These are phyloP conservation scores for Hirtodrosophila duncani DNA, from an alignment of 2,888 invertebrate genomes.

Conservation along the genomic window DNA sequence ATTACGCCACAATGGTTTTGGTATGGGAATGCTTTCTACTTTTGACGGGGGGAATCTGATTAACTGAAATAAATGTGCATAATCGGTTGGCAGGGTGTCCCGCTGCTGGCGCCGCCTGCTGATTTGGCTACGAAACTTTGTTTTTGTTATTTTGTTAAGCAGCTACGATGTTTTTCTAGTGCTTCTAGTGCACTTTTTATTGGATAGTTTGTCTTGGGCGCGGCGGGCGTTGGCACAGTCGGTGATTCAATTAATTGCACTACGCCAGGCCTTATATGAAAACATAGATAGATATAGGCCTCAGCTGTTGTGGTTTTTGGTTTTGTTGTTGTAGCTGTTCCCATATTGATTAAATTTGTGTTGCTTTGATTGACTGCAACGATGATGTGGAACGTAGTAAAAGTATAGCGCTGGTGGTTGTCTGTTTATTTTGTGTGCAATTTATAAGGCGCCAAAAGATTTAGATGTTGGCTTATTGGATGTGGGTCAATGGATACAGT, in stretches of 20 bases:
- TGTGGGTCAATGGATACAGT: not conserved
- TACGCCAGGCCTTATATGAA: not conserved
- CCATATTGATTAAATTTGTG: slow-evolving; percentile 47
- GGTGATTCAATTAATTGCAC: slow-evolving; percentile 34
- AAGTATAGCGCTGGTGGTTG: slow-evolving; percentile 4
- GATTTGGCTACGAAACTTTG: slow-evolving; percentile 38
- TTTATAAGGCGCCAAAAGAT: slow-evolving; percentile 63
- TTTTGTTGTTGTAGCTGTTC: slow-evolving; percentile 20
- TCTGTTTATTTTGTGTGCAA: slow-evolving; percentile 44
- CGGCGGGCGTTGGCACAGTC: slow-evolving; percentile 26
- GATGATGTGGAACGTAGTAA: slow-evolving; percentile 8
- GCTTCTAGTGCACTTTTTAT: slow-evolving; percentile 5
- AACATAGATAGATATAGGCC: too few species aligned
- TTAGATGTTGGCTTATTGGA: slow-evolving; percentile 30
- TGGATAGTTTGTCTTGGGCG: slow-evolving; percentile 17
- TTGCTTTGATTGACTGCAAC: slow-evolving; percentile 53
- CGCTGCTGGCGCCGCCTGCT: slow-evolving; percentile 46
- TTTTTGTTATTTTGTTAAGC: slow-evolving; percentile 15
- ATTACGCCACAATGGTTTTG: slow-evolving; percentile 20
- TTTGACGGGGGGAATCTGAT: not conserved
- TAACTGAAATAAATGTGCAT: slow-evolving; percentile 22
- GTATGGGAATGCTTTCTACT: too few species aligned
- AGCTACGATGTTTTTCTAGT: slow-evolving; percentile 1
- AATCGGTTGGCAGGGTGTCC: not conserved
- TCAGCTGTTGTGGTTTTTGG: slow-evolving; percentile 11